Evolutionary conservation across 2,113 vertebrate species (phyloP), one percentile per base, ranked within the genome.

Genomic region (Tor tambroides): DNA sequence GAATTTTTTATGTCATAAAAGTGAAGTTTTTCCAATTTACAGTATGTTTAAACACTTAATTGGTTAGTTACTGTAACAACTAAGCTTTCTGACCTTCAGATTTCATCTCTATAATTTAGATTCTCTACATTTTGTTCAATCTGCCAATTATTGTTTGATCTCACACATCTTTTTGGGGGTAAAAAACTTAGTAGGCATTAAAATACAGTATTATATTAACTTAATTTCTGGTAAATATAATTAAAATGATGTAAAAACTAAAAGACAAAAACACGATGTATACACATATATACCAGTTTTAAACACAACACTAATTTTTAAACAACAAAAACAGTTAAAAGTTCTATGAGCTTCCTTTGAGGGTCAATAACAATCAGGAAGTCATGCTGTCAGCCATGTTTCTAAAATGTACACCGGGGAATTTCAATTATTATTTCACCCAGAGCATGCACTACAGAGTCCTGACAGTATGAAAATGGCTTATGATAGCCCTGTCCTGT

Each of bases 401-500:
- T 46, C 43, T 12, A n/a, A 35, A 80, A 5, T 38, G 3, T 41
- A 12, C 78, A 80, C 78, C 5, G n/a, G 54, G 51, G 30, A 41
- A 41, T 80, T 63, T 80, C 7, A 26, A 41, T 80, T 4, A 63
- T 80, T 15, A 63, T 80, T 35, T 80, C 35, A 43, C 14, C 49
- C 17, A 21, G 51, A 19, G 3, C 19, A 23, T 21, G 19, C 4
- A 5, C 32, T 63, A 61, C 14, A 19, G 56, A 80, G 35, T 63
- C 43, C 32, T 63, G 78, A 63, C 35, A 41, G 56, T 80, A 80
- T 63, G 56, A 35, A 63, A 80, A 80, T 63, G 56, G 56, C 23
- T 63, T 80, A 80, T 80, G 78, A 80, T 63, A 80, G 56, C 56
- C 54, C 78, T 63, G 32, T 80, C 78, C 54, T 43, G 32, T 63